Percentiles rank a stretch among this genome's conserved stretches.
Conservation (phyloP, 2,113 vertebrate species). For the Pedetes capensis region DNA sequence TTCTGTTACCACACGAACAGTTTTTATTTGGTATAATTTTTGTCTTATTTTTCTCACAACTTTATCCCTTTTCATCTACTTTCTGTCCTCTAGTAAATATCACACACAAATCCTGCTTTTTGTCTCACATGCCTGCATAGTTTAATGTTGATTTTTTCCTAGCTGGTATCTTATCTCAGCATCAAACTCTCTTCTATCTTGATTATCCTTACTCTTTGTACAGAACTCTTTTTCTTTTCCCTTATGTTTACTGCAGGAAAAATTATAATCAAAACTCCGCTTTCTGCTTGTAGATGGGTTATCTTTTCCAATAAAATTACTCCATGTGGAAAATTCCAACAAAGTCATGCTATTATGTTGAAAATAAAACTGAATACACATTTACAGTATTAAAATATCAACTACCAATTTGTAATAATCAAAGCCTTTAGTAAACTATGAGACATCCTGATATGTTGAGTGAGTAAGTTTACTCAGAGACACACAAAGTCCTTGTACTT, state of each 20-base stretch:
- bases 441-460: neutral
- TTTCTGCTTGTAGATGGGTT: neutral
- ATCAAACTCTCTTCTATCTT: neutral
- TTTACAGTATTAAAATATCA: neutral
- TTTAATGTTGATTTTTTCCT: neutral
- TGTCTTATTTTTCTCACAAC: neutral
- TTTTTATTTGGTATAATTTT: neutral
- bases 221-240: neutral
- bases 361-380: constrained; percentile 4
- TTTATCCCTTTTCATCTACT: neutral
- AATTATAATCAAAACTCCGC: neutral
- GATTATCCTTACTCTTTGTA: neutral
- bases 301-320: neutral
- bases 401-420: neutral
- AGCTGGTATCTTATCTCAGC: neutral
- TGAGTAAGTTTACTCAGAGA: neutral
- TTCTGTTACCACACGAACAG: neutral
- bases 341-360: neutral
- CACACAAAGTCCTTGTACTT: neutral
- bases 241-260: neutral
- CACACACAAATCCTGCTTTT: neutral
- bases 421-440: neutral
- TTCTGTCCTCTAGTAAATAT: neutral
- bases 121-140: neutral
- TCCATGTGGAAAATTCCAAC: neutral